These are phyloP conservation scores for Bombus vancouverensis DNA, from an alignment of 1,140 invertebrate species.

Conservation along the genomic window DNA sequence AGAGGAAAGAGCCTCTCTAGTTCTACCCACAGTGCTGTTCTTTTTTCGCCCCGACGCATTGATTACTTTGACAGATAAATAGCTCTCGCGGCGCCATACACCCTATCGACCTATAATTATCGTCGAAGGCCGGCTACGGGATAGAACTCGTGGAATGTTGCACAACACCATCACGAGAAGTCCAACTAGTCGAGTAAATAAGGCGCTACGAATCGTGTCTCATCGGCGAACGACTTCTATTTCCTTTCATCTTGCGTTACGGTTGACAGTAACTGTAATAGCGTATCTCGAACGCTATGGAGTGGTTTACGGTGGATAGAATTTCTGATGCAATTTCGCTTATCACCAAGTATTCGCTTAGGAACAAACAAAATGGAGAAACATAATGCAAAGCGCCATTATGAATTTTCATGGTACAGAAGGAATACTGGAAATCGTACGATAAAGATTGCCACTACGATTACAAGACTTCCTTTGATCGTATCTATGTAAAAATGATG, in stretches of 20 bases:
- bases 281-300: neutral
- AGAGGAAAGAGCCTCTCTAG: neutral
- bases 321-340: neutral
- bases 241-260: neutral
- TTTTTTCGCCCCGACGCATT: slow-evolving; percentile 12
- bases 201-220: neutral
- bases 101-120: slow-evolving; percentile 37
- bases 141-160: slow-evolving; percentile 10
- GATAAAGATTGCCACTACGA: neutral
- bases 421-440: neutral
- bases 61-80: slow-evolving; percentile 52
- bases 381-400: neutral
- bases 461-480: neutral
- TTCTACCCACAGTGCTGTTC: neutral
- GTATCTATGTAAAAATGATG: neutral
- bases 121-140: neutral
- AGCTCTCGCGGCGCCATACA: slow-evolving; percentile 21
- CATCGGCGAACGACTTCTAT: neutral
- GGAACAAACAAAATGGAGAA: neutral
- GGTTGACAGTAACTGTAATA: neutral
- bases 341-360: neutral
- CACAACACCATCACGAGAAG: neutral
- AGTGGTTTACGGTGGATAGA: neutral
- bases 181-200: slow-evolving; percentile 2
- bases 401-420: neutral